Evolutionary conservation across 1,140 invertebrate species (phyloP).

Genomic region (Lerema accius): DNA sequence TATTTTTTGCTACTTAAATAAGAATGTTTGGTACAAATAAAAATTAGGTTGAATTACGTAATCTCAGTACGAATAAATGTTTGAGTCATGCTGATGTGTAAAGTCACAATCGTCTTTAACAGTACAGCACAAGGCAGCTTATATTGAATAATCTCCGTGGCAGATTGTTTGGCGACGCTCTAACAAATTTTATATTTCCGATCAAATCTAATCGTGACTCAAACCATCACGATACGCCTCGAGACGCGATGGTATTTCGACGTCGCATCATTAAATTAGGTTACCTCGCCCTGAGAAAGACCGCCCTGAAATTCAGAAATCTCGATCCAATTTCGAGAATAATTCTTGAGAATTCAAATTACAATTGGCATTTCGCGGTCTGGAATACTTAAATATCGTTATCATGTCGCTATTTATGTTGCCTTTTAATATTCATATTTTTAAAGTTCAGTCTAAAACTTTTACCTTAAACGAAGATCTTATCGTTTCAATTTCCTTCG

Average conservation of each 20-base stretch:
- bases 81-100: too few species aligned
- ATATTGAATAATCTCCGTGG: constrained; percentile 52
- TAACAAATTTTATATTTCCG: constrained; percentile 68
- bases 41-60: too few species aligned
- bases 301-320: constrained; percentile 68
- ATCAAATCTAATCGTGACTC: constrained; percentile 65
- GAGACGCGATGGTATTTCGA: constrained; percentile 46
- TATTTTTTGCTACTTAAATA: too few species aligned
- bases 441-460: constrained; percentile 1
- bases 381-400: constrained; percentile 37
- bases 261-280: constrained; percentile 69
- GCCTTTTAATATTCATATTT: not conserved
- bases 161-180: constrained; percentile 58
- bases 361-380: constrained; percentile 56
- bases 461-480: not conserved
- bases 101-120: not conserved
- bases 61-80: constrained; percentile 1
- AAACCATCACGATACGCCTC: constrained; percentile 48
- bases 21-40: too few species aligned
- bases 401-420: not conserved
- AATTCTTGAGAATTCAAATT: constrained; percentile 64
- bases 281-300: constrained; percentile 58
- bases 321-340: constrained; percentile 59
- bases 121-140: constrained; percentile 15
- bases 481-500: constrained; percentile 1